Percentiles rank a stretch among this genome's conserved stretches.
phyloP scores from a whole-genome alignment of 2,797 vertebrate species.

The Margarornis squamiger region DNA sequence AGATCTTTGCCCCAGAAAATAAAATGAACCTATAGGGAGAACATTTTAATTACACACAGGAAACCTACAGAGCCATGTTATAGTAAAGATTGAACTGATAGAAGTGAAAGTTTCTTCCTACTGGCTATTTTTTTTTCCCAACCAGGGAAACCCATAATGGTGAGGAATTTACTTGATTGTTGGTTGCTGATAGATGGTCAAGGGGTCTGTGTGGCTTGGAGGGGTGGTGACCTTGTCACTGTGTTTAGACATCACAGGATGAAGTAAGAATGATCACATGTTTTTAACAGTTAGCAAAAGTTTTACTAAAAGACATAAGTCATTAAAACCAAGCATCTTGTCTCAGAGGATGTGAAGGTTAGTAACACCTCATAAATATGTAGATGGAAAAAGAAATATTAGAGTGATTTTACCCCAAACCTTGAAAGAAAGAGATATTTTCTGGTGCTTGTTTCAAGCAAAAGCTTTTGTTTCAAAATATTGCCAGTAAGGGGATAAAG shows the following conservation, averaged over 20 bases:
- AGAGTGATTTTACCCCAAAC: not conserved
- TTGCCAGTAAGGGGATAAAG: accelerated
- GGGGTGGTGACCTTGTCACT: accelerated
- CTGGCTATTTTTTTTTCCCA: not conserved
- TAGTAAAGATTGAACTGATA: not conserved
- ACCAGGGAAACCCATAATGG: not conserved
- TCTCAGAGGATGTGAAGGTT: not conserved
- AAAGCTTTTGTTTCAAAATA: not conserved
- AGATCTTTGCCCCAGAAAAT: not conserved
- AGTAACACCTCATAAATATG: not conserved
- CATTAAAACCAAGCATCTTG: not conserved
- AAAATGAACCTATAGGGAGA: not conserved
- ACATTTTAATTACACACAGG: not conserved
- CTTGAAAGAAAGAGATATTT: not conserved
- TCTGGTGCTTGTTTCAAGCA: not conserved
- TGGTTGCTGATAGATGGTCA: not conserved
- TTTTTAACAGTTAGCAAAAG: not conserved
- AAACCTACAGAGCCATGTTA: not conserved
- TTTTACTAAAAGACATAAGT: not conserved
- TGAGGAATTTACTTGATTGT: not conserved
- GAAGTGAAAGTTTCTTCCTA: not conserved
- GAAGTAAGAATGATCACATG: not conserved
- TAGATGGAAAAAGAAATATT: not conserved
- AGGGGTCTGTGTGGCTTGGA: not conserved
- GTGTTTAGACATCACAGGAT: not conserved